Evolutionary conservation across 2,888 invertebrate species (phyloP).

Genomic region (Chrysotoxum bicinctum): DNA sequence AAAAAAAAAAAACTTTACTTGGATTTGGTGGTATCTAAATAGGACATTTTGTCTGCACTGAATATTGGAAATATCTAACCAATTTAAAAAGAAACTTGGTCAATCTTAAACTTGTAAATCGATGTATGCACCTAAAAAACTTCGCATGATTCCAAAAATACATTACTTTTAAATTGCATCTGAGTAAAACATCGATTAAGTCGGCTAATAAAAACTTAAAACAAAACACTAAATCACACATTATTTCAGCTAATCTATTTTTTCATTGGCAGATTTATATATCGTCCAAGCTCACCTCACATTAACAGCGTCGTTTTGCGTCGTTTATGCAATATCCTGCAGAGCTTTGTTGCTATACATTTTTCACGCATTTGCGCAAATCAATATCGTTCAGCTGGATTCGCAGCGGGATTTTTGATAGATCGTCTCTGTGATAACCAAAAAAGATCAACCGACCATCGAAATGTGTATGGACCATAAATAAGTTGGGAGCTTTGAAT

Average conservation of each 20-base stretch:
- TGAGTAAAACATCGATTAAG: too few relatives aligned
- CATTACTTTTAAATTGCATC: too few relatives aligned
- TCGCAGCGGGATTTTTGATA: constrained; percentile 62
- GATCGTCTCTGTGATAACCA: constrained; percentile 52
- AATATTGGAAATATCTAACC: too few relatives aligned
- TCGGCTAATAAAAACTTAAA: too few relatives aligned
- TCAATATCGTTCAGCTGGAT: constrained; percentile 50
- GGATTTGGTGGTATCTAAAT: too few relatives aligned
- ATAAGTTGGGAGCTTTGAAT: constrained; percentile 28
- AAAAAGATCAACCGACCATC: constrained; percentile 48
- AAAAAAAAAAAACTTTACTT: too few relatives aligned
- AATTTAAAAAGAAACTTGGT: too few relatives aligned
- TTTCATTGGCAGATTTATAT: constrained; percentile 18
- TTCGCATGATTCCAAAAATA: too few relatives aligned
- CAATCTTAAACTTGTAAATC: too few relatives aligned
- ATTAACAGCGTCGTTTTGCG: constrained; percentile 22
- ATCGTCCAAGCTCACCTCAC: constrained; percentile 25
- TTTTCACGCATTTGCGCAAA: constrained; percentile 25
- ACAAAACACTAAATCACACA: not conserved
- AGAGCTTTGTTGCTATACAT: constrained; percentile 35
- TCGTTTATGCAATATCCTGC: constrained; percentile 53
- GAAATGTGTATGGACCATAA: constrained; percentile 35
- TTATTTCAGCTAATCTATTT: not conserved
- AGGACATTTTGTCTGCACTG: too few relatives aligned
- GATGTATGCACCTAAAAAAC: too few relatives aligned